Conservation (phyloP, 2,888 invertebrate genomes). For the Arctia plantaginis region DNA sequence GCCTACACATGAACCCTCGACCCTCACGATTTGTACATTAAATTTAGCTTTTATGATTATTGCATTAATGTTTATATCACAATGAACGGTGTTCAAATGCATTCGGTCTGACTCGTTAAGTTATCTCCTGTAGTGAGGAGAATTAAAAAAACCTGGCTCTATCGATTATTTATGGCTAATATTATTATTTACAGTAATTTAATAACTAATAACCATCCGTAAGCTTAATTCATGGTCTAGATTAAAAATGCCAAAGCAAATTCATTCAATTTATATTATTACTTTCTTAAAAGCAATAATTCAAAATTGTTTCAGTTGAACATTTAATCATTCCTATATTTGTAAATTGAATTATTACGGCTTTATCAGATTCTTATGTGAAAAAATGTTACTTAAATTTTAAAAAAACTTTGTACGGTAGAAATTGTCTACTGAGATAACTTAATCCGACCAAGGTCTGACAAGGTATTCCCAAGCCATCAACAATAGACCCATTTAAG, state of each 20-base stretch:
- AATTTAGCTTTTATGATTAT: constrained; percentile 12
- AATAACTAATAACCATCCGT: not conserved
- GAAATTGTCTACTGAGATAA: too few relatives aligned
- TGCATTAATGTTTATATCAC: constrained; percentile 23
- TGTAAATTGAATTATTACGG: too few relatives aligned
- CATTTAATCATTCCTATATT: too few relatives aligned
- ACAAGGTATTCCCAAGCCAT: too few relatives aligned
- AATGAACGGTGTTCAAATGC: not conserved
- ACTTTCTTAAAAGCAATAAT: not conserved
- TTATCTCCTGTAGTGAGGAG: constrained; percentile 26
- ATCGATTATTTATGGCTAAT: constrained; percentile 1
- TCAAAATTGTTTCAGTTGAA: not conserved
- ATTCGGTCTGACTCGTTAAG: constrained; percentile 28
- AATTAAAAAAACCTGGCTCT: not conserved
- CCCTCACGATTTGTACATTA: not conserved
- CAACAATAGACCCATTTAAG: too few relatives aligned
- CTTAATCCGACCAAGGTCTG: too few relatives aligned
- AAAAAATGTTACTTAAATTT: too few relatives aligned
- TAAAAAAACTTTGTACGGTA: too few relatives aligned
- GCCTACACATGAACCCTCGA: constrained; percentile 29
- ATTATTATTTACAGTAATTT: not conserved
- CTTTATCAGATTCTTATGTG: too few relatives aligned
- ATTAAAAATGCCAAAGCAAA: not conserved
- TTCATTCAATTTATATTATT: not conserved
- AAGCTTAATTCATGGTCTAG: not conserved